Conservation (phyloP, 2,888 invertebrate species). For the Mimas tiliae region DNA sequence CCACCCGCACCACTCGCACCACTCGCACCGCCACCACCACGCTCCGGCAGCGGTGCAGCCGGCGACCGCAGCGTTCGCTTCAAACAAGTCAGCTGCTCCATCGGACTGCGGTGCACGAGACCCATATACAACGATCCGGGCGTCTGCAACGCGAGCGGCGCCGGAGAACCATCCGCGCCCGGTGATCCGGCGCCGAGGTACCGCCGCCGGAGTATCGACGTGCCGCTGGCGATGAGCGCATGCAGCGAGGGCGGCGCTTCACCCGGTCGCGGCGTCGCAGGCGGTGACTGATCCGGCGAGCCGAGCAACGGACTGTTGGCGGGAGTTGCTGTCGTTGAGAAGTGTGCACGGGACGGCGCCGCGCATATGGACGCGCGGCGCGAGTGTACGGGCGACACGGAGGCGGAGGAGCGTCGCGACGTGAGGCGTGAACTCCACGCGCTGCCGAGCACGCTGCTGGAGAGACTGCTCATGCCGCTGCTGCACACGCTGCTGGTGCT, state of each 20-base stretch:
- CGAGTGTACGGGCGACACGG: conserved; percentile 85
- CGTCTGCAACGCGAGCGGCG: conserved; percentile 86
- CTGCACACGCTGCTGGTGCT: conserved; percentile 86
- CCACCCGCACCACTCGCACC: conserved; percentile 83
- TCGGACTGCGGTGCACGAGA: conserved; percentile 88
- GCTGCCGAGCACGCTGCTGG: conserved; percentile 77
- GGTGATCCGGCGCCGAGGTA: conserved; percentile 84
- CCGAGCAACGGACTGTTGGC: conserved; percentile 92
- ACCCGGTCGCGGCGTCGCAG: conserved; percentile 87
- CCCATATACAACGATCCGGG: conserved; percentile 86
- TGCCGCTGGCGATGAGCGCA: conserved; percentile 81
- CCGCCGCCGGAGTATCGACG: conserved; percentile 76
- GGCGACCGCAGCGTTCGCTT: conserved; percentile 81
- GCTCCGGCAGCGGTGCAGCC: conserved; percentile 60
- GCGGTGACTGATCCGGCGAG: conserved; percentile 83
- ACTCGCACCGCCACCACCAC: conserved; percentile 52
- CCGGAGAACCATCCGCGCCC: conserved; percentile 85
- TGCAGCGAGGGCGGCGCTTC: conserved; percentile 79
- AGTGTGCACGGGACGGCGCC: conserved; percentile 88
- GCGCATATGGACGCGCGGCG: conserved; percentile 92
- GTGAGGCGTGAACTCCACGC: conserved; percentile 88
- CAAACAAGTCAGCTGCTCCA: conserved; percentile 91
- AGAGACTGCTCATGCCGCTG: conserved; percentile 84
- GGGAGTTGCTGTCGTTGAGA: conserved; percentile 93
- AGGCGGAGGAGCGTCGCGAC: conserved; percentile 82